Evolutionary conservation across 2,797 vertebrate species (phyloP).

Genomic region (Schizopygopsis malacanthus): DNA sequence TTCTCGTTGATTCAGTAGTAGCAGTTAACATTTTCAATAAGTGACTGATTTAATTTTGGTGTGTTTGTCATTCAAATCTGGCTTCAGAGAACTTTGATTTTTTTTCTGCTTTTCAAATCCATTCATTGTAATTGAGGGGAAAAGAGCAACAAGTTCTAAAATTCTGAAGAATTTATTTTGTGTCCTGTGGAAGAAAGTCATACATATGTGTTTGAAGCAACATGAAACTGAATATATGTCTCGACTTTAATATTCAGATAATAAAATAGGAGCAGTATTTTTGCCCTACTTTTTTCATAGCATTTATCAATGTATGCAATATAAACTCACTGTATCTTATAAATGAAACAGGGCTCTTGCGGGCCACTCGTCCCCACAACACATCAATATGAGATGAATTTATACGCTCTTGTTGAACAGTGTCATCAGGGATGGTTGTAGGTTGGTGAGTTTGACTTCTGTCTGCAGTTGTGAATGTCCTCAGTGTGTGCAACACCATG

Average conservation of each 20-base stretch:
- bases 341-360: constrained; percentile 20
- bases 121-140: neutral
- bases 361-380: neutral
- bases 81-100: neutral
- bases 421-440: constrained; percentile 17
- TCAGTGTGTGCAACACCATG: neutral
- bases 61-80: neutral
- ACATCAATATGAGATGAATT: constrained; percentile 17
- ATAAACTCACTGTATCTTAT: constrained; percentile 24
- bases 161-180: neutral
- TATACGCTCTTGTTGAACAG: constrained; percentile 8
- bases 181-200: neutral
- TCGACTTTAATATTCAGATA: neutral
- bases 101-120: neutral
- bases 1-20: no score
- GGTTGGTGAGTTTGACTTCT: constrained; percentile 13
- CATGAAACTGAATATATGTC: neutral
- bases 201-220: neutral
- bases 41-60: no score
- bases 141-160: neutral
- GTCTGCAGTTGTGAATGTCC: neutral
- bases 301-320: neutral
- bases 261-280: neutral
- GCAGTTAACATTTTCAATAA: no score
- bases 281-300: neutral